These are phyloP conservation scores for Saccostrea cuccullata DNA, from an alignment of 1,140 invertebrate species.

Conservation along the genomic window DNA sequence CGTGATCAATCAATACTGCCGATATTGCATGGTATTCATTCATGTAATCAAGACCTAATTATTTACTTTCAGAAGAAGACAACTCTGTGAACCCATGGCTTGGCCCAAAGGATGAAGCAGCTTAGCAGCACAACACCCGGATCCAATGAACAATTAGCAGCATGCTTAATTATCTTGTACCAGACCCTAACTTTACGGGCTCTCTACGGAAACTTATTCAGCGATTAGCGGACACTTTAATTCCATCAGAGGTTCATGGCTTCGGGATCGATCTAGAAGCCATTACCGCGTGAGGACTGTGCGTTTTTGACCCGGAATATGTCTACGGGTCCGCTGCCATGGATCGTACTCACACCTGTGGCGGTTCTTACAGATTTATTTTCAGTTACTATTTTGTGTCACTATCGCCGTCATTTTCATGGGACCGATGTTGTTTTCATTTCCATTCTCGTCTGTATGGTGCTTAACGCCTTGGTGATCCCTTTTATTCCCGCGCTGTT, in stretches of 20 bases:
- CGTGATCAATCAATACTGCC: slow-evolving; percentile 20
- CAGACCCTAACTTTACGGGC: background rate
- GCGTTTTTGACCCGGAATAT: slow-evolving; percentile 45
- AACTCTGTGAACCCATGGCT: background rate
- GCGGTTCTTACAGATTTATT: slow-evolving; percentile 60
- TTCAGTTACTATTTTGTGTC: slow-evolving; percentile 57
- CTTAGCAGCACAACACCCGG: background rate
- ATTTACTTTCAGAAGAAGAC: slow-evolving; percentile 15
- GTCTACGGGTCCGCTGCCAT: slow-evolving; percentile 58
- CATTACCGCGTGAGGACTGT: background rate
- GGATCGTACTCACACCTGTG: slow-evolving; percentile 66
- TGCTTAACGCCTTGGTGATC: slow-evolving; percentile 56
- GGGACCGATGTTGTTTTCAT: slow-evolving; percentile 64
- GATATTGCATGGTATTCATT: slow-evolving; percentile 17
- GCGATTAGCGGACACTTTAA: slow-evolving; percentile 17
- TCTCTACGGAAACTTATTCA: slow-evolving; percentile 22
- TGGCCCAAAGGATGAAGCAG: background rate
- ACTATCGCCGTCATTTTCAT: slow-evolving; percentile 64
- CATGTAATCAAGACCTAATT: slow-evolving; percentile 18
- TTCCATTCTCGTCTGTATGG: slow-evolving; percentile 62
- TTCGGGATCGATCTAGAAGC: slow-evolving; percentile 22
- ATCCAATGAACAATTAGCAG: background rate
- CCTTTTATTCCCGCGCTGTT: slow-evolving; percentile 58
- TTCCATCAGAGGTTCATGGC: slow-evolving; percentile 14
- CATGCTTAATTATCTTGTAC: slow-evolving; percentile 3